Conservation (phyloP, 1,140 invertebrate species). For the Ooceraea biroi region DNA sequence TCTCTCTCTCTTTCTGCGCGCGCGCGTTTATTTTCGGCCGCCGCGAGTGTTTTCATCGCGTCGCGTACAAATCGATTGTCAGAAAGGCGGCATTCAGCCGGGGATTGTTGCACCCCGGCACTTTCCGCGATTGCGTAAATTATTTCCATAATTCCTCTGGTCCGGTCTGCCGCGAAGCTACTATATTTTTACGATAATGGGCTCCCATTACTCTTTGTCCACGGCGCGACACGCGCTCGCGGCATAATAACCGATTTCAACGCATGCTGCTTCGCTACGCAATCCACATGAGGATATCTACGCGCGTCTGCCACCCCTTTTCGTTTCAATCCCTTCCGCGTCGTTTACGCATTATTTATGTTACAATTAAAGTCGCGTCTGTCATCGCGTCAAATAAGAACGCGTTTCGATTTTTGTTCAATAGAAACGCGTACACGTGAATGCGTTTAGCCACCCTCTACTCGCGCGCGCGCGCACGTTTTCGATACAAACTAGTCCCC, state of each 20-base stretch:
- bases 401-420: background rate
- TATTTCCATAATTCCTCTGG: conserved; percentile 68
- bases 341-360: conserved; percentile 55
- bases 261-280: conserved; percentile 32
- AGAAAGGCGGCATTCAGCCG: conserved; percentile 38
- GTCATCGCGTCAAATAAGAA: conserved; percentile 11
- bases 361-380: conserved; percentile 37
- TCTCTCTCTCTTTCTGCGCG: too few species aligned
- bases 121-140: conserved; percentile 65
- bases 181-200: conserved; percentile 69
- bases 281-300: conserved; percentile 19
- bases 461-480: background rate
- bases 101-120: conserved; percentile 41
- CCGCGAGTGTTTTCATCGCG: conserved; percentile 35
- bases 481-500: background rate
- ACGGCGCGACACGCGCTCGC: conserved; percentile 39
- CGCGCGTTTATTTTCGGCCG: conserved; percentile 20
- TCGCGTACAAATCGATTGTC: conserved; percentile 58
- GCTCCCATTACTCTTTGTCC: conserved; percentile 65
- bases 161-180: conserved; percentile 21
- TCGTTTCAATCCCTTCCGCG: conserved; percentile 1
- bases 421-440: background rate
- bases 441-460: background rate
- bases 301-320: background rate
- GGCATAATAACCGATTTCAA: conserved; percentile 60